Conservation (phyloP, 1,140 invertebrate species). For the Aphis craccivora region DNA sequence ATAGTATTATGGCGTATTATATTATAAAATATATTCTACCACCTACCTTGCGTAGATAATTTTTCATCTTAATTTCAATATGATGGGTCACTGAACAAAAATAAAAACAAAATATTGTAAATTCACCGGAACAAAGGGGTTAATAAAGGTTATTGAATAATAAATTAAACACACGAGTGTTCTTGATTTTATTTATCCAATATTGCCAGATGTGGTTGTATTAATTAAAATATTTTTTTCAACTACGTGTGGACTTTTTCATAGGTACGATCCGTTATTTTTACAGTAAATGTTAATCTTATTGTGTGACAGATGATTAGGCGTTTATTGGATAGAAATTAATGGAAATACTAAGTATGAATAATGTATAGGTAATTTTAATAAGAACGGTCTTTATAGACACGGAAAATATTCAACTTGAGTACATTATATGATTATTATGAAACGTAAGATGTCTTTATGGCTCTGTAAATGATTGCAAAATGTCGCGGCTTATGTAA, state of each 20-base stretch:
- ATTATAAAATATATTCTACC: neutral
- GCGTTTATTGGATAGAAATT: neutral
- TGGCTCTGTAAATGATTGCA: neutral
- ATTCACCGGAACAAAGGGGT: neutral
- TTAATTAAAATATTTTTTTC: neutral
- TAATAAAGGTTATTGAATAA: neutral
- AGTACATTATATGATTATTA: neutral
- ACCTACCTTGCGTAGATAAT: constrained; percentile 37
- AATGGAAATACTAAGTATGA: neutral
- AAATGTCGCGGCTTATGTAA: neutral
- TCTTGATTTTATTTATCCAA: neutral
- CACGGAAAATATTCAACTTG: neutral
- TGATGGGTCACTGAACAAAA: constrained; percentile 7
- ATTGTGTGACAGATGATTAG: neutral
- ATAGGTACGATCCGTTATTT: neutral
- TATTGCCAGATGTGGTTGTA: neutral
- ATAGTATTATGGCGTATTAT: neutral
- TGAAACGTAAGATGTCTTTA: neutral
- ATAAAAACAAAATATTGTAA: constrained; percentile 1
- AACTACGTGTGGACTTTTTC: neutral
- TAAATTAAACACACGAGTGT: neutral
- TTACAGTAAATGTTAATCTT: neutral
- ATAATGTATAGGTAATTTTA: neutral
- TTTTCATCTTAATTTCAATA: neutral
- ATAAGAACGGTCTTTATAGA: neutral